A percentile compares a stretch with the other conserved stretches of the same genome.
Evolutionary conservation across 2,113 vertebrate species (phyloP).

Genomic region (Eurypyga helias): DNA sequence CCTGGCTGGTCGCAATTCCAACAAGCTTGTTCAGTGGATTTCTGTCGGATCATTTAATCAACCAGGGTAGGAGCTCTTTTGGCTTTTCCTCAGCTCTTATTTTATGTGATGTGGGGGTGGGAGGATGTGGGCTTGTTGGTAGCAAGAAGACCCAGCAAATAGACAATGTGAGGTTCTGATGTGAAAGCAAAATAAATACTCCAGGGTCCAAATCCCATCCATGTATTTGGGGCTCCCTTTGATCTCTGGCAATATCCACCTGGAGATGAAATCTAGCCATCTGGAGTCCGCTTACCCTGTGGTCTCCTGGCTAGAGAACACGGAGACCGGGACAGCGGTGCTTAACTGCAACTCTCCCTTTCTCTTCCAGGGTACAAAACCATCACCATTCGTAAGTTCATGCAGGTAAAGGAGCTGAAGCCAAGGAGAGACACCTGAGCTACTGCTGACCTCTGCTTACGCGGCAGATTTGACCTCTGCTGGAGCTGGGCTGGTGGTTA

Average conservation of each 20-base stretch:
- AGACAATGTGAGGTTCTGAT: background rate
- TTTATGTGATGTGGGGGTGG: background rate
- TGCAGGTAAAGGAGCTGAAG: conserved; percentile 86
- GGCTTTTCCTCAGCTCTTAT: background rate
- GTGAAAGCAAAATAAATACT: background rate
- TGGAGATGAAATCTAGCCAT: background rate
- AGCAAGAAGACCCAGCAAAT: background rate
- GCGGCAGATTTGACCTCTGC: fast-evolving
- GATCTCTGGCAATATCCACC: background rate
- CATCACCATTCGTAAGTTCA: conserved; percentile 89
- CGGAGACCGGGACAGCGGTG: background rate
- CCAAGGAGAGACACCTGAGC: background rate
- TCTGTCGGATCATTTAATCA: conserved; percentile 91
- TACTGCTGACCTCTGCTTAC: background rate
- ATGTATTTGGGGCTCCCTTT: background rate
- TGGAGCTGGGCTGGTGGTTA: background rate
- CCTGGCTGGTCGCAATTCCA: conserved; percentile 94
- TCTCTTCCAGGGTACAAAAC: conserved; percentile 85
- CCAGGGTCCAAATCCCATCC: background rate
- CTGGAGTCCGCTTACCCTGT: background rate
- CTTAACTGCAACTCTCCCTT: background rate
- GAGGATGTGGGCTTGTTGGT: background rate
- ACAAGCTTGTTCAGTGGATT: conserved; percentile 90
- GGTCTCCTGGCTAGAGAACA: background rate
- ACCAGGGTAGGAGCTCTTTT: conserved; percentile 79